A percentile compares a stretch with the other conserved stretches of the same genome.
These are phyloP conservation scores for Casuarius casuarius DNA, from an alignment of 2,113 vertebrate genomes.

Conservation along the genomic window DNA sequence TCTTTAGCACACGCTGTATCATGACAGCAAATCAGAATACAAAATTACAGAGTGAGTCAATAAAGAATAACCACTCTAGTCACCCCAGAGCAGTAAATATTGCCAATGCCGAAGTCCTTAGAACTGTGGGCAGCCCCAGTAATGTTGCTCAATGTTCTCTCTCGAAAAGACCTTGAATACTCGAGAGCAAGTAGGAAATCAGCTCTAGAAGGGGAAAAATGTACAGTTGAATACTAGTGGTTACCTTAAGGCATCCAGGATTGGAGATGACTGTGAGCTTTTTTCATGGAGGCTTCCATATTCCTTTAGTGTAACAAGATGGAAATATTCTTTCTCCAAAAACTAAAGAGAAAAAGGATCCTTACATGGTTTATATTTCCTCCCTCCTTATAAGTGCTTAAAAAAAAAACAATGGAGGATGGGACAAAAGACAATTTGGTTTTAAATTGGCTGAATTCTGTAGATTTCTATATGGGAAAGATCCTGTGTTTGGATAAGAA, in stretches of 20 bases:
- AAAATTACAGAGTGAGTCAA: constrained; percentile 7
- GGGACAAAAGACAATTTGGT: neutral
- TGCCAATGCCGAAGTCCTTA: neutral
- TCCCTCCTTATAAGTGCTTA: neutral
- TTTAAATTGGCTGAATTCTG: neutral
- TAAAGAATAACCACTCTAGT: constrained; percentile 7
- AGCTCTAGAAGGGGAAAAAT: neutral
- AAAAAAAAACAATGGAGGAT: neutral
- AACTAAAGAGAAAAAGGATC: neutral
- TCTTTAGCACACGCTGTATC: constrained; percentile 36
- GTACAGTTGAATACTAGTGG: neutral
- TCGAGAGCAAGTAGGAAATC: neutral
- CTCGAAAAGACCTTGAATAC: neutral
- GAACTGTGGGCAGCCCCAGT: neutral
- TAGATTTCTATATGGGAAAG: neutral
- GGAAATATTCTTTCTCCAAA: neutral
- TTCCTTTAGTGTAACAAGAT: neutral
- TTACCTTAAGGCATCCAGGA: neutral
- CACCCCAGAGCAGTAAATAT: neutral
- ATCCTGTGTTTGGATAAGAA: neutral
- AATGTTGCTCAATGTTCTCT: neutral
- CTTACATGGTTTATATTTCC: neutral
- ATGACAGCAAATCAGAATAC: constrained; percentile 23
- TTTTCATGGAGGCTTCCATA: neutral
- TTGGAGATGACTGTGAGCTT: neutral